phyloP scores from a whole-genome alignment of 2,113 vertebrate species.

The Indri indri region DNA sequence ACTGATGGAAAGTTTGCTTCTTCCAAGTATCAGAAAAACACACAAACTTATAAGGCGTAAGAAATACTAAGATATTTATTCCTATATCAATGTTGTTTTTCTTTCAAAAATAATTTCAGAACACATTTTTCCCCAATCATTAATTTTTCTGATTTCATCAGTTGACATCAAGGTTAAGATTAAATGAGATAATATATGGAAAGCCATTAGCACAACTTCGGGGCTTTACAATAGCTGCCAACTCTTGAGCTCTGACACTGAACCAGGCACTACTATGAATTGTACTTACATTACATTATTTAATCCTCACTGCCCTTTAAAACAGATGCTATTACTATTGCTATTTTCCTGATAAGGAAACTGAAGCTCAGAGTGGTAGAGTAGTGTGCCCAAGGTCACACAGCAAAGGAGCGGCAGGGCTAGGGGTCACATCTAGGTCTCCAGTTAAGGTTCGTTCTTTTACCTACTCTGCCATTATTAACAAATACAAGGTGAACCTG shows the following conservation, averaged over 20 bases:
- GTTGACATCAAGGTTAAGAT: not conserved
- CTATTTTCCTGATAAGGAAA: not conserved
- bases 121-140: not conserved
- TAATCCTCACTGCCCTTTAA: not conserved
- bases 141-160: not conserved
- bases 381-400: not conserved
- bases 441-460: not conserved
- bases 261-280: not conserved
- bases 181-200: not conserved
- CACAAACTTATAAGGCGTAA: not conserved
- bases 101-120: slow-evolving; percentile 6
- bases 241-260: not conserved
- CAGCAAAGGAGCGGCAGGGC: not conserved
- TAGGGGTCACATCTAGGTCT: not conserved
- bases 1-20: slow-evolving; percentile 6
- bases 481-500: not conserved
- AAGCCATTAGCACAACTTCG: not conserved
- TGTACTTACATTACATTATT: not conserved
- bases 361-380: not conserved
- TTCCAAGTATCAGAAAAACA: slow-evolving; percentile 11
- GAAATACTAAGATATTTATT: not conserved
- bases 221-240: not conserved
- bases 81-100: not conserved
- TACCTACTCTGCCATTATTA: not conserved
- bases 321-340: not conserved